Evolutionary conservation across 2,888 invertebrate species (phyloP), one percentile per base, ranked within the genome.

Genomic region (Linnaemya vulpina): DNA sequence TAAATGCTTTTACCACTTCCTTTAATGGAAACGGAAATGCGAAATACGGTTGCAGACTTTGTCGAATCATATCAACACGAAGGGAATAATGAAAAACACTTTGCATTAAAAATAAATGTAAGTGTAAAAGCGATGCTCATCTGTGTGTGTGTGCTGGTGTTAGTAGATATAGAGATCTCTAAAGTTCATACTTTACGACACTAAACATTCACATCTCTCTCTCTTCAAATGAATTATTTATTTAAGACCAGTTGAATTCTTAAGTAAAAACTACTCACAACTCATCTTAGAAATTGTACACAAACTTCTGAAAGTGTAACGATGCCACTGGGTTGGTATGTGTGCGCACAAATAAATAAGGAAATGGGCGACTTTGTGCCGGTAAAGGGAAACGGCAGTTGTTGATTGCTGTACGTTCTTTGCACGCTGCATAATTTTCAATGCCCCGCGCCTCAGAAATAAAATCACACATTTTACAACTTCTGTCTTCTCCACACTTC

Each of bases 201-300:
- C 60, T 75, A 53, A 63, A 71, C 17, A 25, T 79, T 38, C 30
- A 38, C 60, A 30, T 40, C 22, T 70, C 55, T 58, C 60, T 53
- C 55, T 58, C 60, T 53, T 63, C 63, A 71, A 65, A 38, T 68
- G 20, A 10, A 80, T 60, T 51, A 74, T 70, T 65, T 71, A 71
- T 43, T 83, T 63, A 58, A n/a, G 22, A 82, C 85, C 53, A 82
- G 71, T 76, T 85, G 82, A 79, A 71, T 71, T 82, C 60, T 58
- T 67, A 51, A 70, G 63, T 25, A 49, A 4, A 60, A 60, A 30
- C 17, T 9, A 3, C 9, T 51, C 35, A 43, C 68, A 22, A 17
- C 40, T 71, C 62, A 13, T 53, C 43, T 55, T 25, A n/a, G 15
- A 15, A 17, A 13, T 75, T 22, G 0, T 22, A n/a, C 13, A 62